Evolutionary conservation across 2,888 invertebrate species (phyloP), one percentile per base, ranked within the genome.

Genomic region (Mantis religiosa): DNA sequence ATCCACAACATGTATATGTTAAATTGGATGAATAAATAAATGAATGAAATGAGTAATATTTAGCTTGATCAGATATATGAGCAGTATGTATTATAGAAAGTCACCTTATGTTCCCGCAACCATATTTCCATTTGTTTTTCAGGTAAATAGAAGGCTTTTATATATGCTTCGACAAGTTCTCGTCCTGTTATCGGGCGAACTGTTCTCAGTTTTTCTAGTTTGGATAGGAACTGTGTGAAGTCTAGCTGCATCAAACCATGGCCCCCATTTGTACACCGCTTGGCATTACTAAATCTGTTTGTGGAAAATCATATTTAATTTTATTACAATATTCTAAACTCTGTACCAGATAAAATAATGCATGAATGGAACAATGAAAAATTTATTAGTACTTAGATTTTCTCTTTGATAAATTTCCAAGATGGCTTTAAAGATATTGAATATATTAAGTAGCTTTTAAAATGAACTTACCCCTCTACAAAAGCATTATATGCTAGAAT

Each of bases 201-300:
- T 0, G 96, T 95, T 0, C 98, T 97, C 88, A 99, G 96, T 92
- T 97, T 96, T 93, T 99, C 98, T 88, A 98, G 94, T 92, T 99
- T 98, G 30, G 97, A 96, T 91, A 98, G 95, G 90, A 99, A 96
- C 92, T 99, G 99, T 12, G 98, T 97, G 92, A 98, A 99, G 94
- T 99, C 99, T 30, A 99, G 94, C 92, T 99, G 99, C 99, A 99
- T 99, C 15, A 99, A 93, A 0, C 98, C 99, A 82, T 99, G 94
- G 0, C 99, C 99, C 34, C 98, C 99, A 91, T 98, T 98, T 0
- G 98, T 97, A 93, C 99, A 99, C 92, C 98, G 98, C 90, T 97
- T 98, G 0, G 98, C 97, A 92, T 96, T 97, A 0, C 98, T 96
- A 93, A 97, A 98, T 54, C 97, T 95, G 93, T 54, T 93, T 93